Evolutionary conservation across 2,113 vertebrate species (phyloP).

Genomic region (Chaetura pelagica): DNA sequence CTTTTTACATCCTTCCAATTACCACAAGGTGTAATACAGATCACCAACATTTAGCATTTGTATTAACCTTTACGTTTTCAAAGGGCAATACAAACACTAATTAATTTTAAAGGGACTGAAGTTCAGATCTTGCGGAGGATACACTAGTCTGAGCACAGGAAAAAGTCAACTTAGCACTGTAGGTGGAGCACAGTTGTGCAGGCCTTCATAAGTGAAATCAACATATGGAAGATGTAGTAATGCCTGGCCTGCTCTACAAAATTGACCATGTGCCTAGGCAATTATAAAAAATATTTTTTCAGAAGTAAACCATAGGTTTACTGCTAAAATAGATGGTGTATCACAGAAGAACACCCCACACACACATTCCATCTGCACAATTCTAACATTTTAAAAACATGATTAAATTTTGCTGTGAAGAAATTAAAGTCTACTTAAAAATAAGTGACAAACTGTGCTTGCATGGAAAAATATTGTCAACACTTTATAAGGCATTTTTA

Average conservation of each 20-base stretch:
- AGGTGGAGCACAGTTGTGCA: neutral
- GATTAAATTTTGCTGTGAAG: neutral
- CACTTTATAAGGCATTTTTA: neutral
- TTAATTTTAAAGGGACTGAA: constrained; percentile 3
- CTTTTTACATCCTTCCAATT: neutral
- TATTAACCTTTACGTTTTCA: constrained; percentile 14
- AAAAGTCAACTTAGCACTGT: neutral
- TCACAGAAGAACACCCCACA: neutral
- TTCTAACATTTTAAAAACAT: neutral
- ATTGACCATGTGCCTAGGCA: neutral
- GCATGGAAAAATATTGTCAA: neutral
- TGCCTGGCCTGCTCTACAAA: constrained; percentile 1
- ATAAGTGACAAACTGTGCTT: neutral
- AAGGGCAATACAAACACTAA: constrained; percentile 4
- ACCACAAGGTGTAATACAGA: neutral
- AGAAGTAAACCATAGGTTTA: neutral
- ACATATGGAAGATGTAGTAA: constrained; percentile 35
- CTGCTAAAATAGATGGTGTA: neutral
- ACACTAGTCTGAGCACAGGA: neutral
- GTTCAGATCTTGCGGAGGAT: neutral
- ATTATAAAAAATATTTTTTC: neutral
- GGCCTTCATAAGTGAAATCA: constrained; percentile 9
- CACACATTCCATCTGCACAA: neutral
- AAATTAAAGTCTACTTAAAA: neutral
- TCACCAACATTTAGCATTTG: constrained; percentile 6